Base-by-base conservation (phyloP, 1,140 invertebrate species). In the Galleria mellonella region DNA sequence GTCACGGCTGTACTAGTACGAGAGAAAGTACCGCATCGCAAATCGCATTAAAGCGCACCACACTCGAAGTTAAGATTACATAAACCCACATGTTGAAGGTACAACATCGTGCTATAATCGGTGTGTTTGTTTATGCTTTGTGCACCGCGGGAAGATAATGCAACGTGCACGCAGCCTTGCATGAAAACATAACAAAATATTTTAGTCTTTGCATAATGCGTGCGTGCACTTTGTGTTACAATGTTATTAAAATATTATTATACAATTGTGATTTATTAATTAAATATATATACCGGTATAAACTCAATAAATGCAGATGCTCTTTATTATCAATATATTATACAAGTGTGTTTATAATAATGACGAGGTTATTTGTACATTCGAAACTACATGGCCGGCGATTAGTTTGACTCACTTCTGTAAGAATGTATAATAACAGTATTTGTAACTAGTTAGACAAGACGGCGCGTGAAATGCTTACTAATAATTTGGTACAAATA, bases 1-100 rank as follows among this genome's bases (percentile, higher is more conserved):
- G 61, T 64, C 67, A 64, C 50, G 50, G 57, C 42, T 57, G 46
- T 13, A 46, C 27, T 39, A 35, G 27, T 32, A 36, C 36, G 41
- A 47, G 56, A 64, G 61, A 64, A 64, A 64, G 58, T 49, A 36
- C 17, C 12, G 14, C 11, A 17, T 17, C 35, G 35, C n/a, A 15
- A 37, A 15, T 11, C n/a, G 35, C 8, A 12, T 13, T 11, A 14
- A 14, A 4, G 9, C 17, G 17, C 17, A 6, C 17, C 17, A 23
- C 17, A 23, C 17, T 23, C 17, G 6, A 12, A 23, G 13, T 37
- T 17, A 9, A 37, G 9, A 37, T 37, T 17, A 37, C 5, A 37
- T 37, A 35, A 35, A 12, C 11, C 15, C 33, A 12, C 33, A 12
- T 35, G 13, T 35, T 14, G 12, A 35, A 35, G 15, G n/a, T 37